Conservation (phyloP, 2,797 vertebrate genomes). For the Paratrypauchen microcephalus region DNA sequence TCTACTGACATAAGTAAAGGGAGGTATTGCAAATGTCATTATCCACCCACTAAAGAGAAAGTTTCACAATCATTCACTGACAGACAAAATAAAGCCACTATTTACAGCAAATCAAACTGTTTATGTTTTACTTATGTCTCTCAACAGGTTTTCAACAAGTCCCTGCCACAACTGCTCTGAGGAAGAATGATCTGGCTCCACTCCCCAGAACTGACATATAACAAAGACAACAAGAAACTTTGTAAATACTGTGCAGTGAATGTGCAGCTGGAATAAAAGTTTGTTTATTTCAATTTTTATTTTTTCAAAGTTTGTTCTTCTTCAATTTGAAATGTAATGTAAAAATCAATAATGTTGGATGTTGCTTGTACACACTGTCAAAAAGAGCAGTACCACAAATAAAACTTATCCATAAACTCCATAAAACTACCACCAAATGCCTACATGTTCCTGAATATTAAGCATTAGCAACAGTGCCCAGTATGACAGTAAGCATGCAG, state of each 20-base stretch:
- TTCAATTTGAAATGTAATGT: too few species aligned
- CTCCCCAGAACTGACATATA: not conserved
- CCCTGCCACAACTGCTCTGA: slow-evolving; percentile 7
- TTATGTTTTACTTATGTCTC: slow-evolving; percentile 8
- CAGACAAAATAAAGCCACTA: slow-evolving; percentile 2
- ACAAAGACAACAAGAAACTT: not conserved
- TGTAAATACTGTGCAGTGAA: not conserved
- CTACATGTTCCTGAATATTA: not conserved
- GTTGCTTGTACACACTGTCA: not conserved
- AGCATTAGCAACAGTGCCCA: too few species aligned
- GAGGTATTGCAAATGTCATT: slow-evolving; percentile 4
- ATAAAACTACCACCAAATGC: not conserved
- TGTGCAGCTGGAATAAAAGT: not conserved
- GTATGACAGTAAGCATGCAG: too few species aligned
- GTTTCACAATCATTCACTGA: not conserved
- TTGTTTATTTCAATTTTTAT: too few species aligned
- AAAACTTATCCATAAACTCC: too few species aligned
- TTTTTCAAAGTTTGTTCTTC: too few species aligned
- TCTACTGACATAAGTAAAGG: slow-evolving; percentile 8
- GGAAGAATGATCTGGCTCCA: not conserved
- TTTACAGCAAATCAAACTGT: not conserved
- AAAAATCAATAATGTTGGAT: too few species aligned
- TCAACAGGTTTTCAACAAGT: slow-evolving; percentile 24
- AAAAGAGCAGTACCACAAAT: not conserved
- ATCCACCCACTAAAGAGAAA: not conserved